Evolutionary conservation across 2,113 vertebrate species (phyloP), one percentile per base, ranked within the genome.

Genomic region (Etia nguti): DNA sequence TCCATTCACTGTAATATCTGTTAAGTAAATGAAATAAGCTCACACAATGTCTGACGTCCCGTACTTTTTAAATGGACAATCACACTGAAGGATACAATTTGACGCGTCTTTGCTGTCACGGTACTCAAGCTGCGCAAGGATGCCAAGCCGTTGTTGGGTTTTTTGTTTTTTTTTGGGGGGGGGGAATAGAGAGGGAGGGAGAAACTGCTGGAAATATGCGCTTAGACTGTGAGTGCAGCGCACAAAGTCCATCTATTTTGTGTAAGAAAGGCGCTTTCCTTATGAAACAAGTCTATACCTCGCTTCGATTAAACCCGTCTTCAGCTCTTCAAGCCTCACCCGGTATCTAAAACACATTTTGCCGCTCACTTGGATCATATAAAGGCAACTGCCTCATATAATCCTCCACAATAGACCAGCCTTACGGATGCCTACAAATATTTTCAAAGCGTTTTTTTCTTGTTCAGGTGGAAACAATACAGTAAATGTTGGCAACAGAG

Each of bases 121-220:
- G 26, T 52, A 88, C 88, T 92, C 88, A 57, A 84, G 87, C 86
- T 87, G 86, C 85, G 91, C 65, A 86, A 7, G 43, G 87, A 86
- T 82, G 82, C 86, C 29, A 92, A 89, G 82, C 89, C 84, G 60
- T 62, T 55, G 6, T 4, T 54, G 18, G n/a, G n/a, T 62, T 38
- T 60, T 62, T 20, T 60, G 9, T 20, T 73, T 46, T 85, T 86
- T 55, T 10, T 59, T 34, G 6, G 1, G 9, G 8, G 26, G 57
- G 46, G 68, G n/a, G n/a, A n/a, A n/a, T 38, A 41, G 29, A 46
- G 59, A 79, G 89, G 86, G 88, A 36, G 87, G 90, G 85, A 92
- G 88, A 94, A 92, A 94, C 92, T 92, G 92, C 91, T 92, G 89
- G 79, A 93, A 92, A 94, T 90, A 62, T 87, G 50, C 55, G 38